Percentiles rank a stretch among this genome's conserved stretches.
phyloP scores from a whole-genome alignment of 2,888 invertebrate genomes.

The Digitonthophagus gazella region DNA sequence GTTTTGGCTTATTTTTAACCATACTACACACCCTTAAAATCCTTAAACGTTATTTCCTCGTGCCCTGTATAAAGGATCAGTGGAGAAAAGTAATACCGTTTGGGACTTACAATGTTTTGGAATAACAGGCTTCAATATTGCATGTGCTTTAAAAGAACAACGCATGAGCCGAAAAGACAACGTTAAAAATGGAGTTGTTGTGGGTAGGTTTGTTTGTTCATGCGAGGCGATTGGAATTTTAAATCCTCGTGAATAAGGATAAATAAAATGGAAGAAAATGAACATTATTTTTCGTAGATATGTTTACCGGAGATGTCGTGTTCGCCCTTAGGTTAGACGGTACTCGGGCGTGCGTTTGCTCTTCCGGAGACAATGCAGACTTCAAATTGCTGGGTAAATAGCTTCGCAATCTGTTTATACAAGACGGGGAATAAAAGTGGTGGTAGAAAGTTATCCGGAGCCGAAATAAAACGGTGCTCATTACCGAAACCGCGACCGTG shows the following conservation, averaged over 20 bases:
- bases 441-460: background rate
- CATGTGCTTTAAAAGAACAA: too few relatives aligned
- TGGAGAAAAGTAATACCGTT: too few relatives aligned
- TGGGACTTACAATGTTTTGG: too few relatives aligned
- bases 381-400: conserved; percentile 36
- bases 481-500: background rate
- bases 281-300: conserved; percentile 31
- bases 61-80: too few relatives aligned
- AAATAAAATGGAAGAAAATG: background rate
- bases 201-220: background rate
- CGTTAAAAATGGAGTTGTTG: background rate
- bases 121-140: too few relatives aligned
- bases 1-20: too few relatives aligned
- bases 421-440: conserved; percentile 30
- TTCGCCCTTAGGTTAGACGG: conserved; percentile 32
- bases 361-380: conserved; percentile 33
- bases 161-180: too few relatives aligned
- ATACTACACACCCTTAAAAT: too few relatives aligned
- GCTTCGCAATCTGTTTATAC: conserved; percentile 36
- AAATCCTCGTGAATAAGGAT: background rate
- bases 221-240: background rate
- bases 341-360: conserved; percentile 33
- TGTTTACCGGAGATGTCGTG: conserved; percentile 33
- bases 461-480: too few relatives aligned
- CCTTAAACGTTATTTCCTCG: too few relatives aligned